A percentile compares a stretch with the other conserved stretches of the same genome.
These are phyloP conservation scores for Euplexia lucipara DNA, from an alignment of 2,888 invertebrate genomes.

Conservation along the genomic window DNA sequence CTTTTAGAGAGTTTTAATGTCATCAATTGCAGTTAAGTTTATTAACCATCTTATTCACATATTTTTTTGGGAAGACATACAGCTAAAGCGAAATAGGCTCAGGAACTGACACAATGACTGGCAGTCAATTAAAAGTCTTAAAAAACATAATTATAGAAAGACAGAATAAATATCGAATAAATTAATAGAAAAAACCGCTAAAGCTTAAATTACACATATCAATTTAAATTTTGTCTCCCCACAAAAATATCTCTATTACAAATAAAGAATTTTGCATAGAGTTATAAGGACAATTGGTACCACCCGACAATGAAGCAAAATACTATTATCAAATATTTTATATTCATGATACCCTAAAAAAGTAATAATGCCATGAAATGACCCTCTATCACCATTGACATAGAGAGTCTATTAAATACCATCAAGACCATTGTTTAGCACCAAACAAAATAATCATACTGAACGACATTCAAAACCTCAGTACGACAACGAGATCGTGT, in stretches of 20 bases:
- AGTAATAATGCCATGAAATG: conserved; percentile 49
- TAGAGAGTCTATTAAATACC: conserved; percentile 58
- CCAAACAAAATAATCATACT: conserved; percentile 23
- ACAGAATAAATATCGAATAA: no score
- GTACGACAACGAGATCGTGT: conserved; percentile 27
- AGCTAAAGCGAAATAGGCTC: no score
- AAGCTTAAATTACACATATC: no score
- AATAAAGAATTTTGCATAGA: conserved; percentile 19
- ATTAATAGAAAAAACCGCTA: no score
- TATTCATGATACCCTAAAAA: conserved; percentile 50
- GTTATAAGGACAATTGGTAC: not conserved
- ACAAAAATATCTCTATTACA: not conserved
- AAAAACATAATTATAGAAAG: no score
- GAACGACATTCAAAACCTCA: conserved; percentile 27
- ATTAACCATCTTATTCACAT: no score
- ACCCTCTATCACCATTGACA: conserved; percentile 55
- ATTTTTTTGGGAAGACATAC: no score
- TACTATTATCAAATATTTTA: conserved; percentile 49
- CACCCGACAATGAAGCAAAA: conserved; percentile 35
- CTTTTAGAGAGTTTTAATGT: not conserved
- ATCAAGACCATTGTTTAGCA: conserved; percentile 44
- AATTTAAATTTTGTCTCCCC: not conserved
- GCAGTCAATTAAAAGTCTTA: no score
- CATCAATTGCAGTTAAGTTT: not conserved
- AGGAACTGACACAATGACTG: no score